These are phyloP conservation scores for Nothobranchius kuhntae DNA, from an alignment of 2,113 vertebrate species.

Conservation along the genomic window DNA sequence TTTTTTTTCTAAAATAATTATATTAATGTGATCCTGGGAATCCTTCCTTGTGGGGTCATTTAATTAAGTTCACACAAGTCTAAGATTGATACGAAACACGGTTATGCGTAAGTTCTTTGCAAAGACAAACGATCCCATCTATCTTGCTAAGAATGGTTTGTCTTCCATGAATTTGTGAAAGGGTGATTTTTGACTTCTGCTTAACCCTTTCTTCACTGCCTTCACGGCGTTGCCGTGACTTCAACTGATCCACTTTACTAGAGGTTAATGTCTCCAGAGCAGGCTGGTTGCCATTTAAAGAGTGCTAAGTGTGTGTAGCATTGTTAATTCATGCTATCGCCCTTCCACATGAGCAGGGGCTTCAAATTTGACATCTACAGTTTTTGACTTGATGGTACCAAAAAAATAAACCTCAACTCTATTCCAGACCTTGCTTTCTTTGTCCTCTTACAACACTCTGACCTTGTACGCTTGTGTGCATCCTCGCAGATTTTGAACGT, in stretches of 20 bases:
- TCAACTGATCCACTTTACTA: background rate
- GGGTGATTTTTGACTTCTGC: background rate
- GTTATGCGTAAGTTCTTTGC: too few species aligned
- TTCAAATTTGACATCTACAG: background rate
- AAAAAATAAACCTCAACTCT: background rate
- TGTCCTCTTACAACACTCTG: background rate
- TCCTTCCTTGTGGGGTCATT: too few species aligned
- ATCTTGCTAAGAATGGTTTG: too few species aligned
- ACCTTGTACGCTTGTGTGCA: background rate
- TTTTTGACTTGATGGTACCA: background rate
- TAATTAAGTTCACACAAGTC: too few species aligned
- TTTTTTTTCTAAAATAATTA: too few species aligned
- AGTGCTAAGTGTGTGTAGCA: background rate
- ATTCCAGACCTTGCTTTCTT: background rate
- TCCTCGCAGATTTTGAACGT: background rate
- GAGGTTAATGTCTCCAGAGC: background rate
- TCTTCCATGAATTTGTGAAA: too few species aligned
- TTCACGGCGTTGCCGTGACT: background rate
- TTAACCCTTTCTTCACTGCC: background rate
- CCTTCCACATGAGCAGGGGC: background rate
- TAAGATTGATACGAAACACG: too few species aligned
- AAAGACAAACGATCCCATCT: too few species aligned
- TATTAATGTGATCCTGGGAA: too few species aligned
- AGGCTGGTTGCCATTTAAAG: background rate
- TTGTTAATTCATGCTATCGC: background rate